A percentile compares a stretch with the other conserved stretches of the same genome.
These are phyloP conservation scores for Hassar affinis DNA, from an alignment of 2,113 vertebrate species.

Conservation along the genomic window DNA sequence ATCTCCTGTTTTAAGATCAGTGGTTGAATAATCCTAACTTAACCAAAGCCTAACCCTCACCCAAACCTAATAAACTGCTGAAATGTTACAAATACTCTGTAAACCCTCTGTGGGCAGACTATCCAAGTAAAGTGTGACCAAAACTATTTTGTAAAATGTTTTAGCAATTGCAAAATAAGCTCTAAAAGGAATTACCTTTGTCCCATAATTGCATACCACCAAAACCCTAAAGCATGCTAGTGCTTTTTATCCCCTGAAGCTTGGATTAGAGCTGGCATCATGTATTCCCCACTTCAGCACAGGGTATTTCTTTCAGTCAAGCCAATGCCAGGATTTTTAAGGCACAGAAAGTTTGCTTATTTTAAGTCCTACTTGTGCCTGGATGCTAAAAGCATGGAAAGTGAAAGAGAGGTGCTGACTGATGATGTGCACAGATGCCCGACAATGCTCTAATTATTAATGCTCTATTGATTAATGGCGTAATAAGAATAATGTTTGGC, in stretches of 20 bases:
- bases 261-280: conserved; percentile 52
- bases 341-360: conserved; percentile 54
- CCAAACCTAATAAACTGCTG: too few relatives aligned
- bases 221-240: conserved; percentile 34
- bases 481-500: background rate
- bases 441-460: conserved; percentile 56
- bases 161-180: background rate
- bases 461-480: conserved; percentile 64
- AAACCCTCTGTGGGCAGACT: too few relatives aligned
- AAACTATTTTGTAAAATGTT: background rate
- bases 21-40: too few relatives aligned
- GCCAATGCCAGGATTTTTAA: conserved; percentile 57
- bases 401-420: conserved; percentile 56
- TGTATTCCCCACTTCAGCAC: conserved; percentile 40
- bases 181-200: conserved; percentile 50
- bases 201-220: conserved; percentile 2
- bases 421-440: conserved; percentile 55
- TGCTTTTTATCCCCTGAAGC: conserved; percentile 59
- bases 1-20: too few relatives aligned
- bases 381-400: conserved; percentile 29
- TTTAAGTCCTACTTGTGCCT: conserved; percentile 44
- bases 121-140: too few relatives aligned
- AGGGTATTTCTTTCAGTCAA: conserved; percentile 24
- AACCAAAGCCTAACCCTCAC: too few relatives aligned
- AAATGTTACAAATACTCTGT: too few relatives aligned